Percentiles rank a stretch among this genome's conserved stretches.
phyloP scores from a whole-genome alignment of 2,797 vertebrate species.

The Eleutherodactylus coqui region DNA sequence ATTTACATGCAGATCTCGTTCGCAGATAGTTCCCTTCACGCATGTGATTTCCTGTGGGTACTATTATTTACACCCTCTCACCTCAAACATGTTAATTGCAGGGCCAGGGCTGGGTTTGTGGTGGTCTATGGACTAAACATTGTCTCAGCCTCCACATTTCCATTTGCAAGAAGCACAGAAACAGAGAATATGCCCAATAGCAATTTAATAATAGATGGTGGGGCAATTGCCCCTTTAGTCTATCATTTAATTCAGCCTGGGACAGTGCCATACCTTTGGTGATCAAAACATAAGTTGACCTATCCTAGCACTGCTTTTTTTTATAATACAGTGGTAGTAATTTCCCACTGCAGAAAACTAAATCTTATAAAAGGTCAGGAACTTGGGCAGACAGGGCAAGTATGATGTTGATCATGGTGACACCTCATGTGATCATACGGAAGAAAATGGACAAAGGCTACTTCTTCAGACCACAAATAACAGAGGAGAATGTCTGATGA shows the following conservation, averaged over 20 bases:
- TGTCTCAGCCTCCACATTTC: not conserved
- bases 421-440: no score
- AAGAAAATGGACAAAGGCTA: no score
- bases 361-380: no score
- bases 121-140: not conserved
- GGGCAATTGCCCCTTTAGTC: not conserved
- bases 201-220: not conserved
- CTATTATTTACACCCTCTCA: not conserved
- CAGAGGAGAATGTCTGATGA: no score
- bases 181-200: not conserved
- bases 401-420: no score
- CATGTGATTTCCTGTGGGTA: not conserved
- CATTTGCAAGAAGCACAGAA: not conserved
- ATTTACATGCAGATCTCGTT: not conserved
- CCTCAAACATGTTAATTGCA: not conserved
- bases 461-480: no score
- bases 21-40: not conserved
- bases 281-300: no score
- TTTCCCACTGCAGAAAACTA: not conserved
- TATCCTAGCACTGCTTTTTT: no score
- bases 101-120: not conserved
- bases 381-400: no score
- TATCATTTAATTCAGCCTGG: not conserved
- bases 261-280: not conserved
- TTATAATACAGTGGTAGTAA: not conserved